Percentiles rank a stretch among this genome's conserved stretches.
Conservation (phyloP, 1,140 invertebrate genomes). For the Aphis craccivora region DNA sequence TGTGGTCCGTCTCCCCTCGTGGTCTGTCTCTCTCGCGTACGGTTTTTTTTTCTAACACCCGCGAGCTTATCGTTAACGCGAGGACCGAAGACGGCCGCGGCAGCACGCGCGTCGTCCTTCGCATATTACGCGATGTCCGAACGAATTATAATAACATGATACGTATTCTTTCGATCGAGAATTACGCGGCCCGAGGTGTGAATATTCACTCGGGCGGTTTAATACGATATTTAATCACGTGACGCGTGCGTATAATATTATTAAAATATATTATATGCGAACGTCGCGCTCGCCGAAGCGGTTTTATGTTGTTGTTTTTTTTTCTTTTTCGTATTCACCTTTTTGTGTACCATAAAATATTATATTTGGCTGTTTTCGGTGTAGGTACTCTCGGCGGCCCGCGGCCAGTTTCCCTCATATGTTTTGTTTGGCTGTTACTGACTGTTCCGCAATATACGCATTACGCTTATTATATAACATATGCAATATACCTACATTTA, state of each 20-base stretch:
- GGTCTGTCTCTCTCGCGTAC: neutral
- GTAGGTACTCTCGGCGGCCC: neutral
- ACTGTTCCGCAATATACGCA: neutral
- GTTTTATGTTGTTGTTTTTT: too few relatives aligned
- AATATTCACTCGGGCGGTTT: conserved; percentile 1
- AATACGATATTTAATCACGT: conserved; percentile 5
- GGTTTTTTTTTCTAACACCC: neutral
- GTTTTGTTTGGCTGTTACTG: neutral
- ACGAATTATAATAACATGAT: conserved; percentile 11
- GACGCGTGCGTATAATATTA: neutral
- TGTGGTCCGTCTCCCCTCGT: too few relatives aligned
- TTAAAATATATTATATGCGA: too few relatives aligned
- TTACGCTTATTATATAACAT: neutral
- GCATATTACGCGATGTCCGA: neutral
- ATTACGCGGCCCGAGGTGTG: neutral
- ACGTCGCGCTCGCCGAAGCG: too few relatives aligned
- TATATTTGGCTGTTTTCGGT: neutral
- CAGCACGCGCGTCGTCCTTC: neutral
- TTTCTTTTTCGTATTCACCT: too few relatives aligned
- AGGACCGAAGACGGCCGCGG: neutral
- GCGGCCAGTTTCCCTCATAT: neutral
- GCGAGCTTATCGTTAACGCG: conserved; percentile 5
- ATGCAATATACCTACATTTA: too few relatives aligned
- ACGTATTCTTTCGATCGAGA: neutral
- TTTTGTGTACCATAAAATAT: too few relatives aligned